Base-by-base conservation (phyloP, 2,888 invertebrate genomes). In the Leptopilina myrica region DNA sequence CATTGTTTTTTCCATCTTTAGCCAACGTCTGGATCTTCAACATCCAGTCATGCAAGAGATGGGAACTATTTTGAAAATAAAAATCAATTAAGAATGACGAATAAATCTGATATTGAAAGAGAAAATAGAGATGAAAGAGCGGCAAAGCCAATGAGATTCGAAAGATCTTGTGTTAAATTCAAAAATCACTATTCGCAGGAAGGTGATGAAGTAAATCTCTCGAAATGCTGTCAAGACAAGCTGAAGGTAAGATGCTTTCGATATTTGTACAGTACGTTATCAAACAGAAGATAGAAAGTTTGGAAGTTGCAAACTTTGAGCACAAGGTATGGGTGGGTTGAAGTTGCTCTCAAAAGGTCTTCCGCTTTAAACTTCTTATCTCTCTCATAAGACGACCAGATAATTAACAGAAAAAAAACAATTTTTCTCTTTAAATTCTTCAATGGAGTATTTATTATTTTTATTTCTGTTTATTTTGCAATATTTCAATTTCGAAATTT, bases 301-400 rank as follows among this genome's bases (percentile, higher is more conserved):
- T 73, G n/a, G 5, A 33, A 73, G 73, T 73, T 73, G 33, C 40
- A 56, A 73, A 73, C 73, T 73, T 56, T 14, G 14, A 40, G 9
- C 8, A 15, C n/a, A 33, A 73, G 14, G 56, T 53, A n/a, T n/a
- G 73, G 33, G 43, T 1, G 43, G n/a, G 40, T 56, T 33, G 73
- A 73, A 73, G 33, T 26, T 20, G 8, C n/a, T 73, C 69, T 73
- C 33, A n/a, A 73, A 73, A 73, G 73, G 73, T 73, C n/a, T 73
- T 73, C n/a, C n/a, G 5, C 40, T n/a, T 56, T 56, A 33, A 73
- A 40, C 56, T 73, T 73, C 56, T 73, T 53, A 73, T 73, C 73
- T 33, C 56, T 73, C 73, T n/a, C 56, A 73, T n/a, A 33, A 56
- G 73, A 11, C 33, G 73, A 73, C n/a, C 53, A 73, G 53, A 73